These are phyloP conservation scores for Rhinichthys osculus DNA, from an alignment of 2,797 vertebrate genomes.

Conservation along the genomic window DNA sequence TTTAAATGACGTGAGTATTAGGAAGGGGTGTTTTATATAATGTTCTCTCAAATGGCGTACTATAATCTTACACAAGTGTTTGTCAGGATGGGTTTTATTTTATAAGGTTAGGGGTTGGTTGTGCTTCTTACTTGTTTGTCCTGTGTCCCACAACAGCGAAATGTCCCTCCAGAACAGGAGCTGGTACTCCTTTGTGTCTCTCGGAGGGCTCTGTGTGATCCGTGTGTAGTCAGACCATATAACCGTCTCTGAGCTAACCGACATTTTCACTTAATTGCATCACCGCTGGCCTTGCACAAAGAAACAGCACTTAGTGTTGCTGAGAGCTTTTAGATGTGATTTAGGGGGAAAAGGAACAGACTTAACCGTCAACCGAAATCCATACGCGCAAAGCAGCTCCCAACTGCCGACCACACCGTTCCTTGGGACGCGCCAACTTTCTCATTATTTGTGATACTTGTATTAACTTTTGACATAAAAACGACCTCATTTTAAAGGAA, in stretches of 20 bases:
- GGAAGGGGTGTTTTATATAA: constrained; percentile 30
- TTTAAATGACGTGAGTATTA: constrained; percentile 30
- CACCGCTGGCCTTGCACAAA: constrained; percentile 53
- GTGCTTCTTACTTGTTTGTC: constrained; percentile 37
- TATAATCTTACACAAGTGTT: constrained; percentile 42
- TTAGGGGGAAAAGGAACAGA: constrained; percentile 7
- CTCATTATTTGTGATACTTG: constrained; percentile 17
- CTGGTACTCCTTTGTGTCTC: constrained; percentile 57
- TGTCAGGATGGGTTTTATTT: constrained; percentile 28
- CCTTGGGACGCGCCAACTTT: constrained; percentile 22
- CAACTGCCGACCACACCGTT: constrained; percentile 30
- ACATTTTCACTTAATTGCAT: constrained; percentile 31
- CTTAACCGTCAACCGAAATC: constrained; percentile 14
- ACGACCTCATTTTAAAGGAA: neutral
- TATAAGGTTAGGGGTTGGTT: constrained; percentile 37
- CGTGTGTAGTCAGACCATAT: constrained; percentile 28
- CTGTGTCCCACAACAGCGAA: constrained; percentile 41
- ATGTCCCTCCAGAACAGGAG: constrained; percentile 53
- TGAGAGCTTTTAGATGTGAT: constrained; percentile 50
- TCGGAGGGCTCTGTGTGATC: constrained; percentile 19
- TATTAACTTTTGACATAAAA: neutral
- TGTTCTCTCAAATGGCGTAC: constrained; percentile 8
- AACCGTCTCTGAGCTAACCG: constrained; percentile 20
- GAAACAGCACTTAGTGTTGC: constrained; percentile 50
- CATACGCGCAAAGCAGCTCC: constrained; percentile 21